A percentile compares a stretch with the other conserved stretches of the same genome.
phyloP scores from a whole-genome alignment of 1,140 invertebrate species.

The Drosophila burlai region DNA sequence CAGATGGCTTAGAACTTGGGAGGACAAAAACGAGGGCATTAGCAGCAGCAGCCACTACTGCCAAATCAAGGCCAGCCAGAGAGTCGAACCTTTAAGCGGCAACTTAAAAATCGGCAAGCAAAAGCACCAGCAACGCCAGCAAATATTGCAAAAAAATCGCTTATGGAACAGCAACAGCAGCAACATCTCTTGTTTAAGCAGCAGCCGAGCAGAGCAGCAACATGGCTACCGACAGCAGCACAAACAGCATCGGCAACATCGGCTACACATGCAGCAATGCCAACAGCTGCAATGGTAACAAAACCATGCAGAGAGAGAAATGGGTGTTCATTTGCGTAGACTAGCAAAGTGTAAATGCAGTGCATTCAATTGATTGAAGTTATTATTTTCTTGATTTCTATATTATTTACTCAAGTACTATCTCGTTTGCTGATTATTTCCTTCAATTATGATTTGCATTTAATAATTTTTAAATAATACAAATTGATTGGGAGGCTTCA shows the following conservation, averaged over 20 bases:
- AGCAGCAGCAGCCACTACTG: conserved; percentile 16
- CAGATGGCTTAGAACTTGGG: conserved; percentile 44
- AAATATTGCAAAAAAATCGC: conserved; percentile 27
- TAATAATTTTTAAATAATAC: too few species aligned
- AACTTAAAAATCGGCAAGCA: conserved; percentile 13
- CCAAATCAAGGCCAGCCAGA: conserved; percentile 24
- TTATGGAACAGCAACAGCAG: conserved; percentile 24
- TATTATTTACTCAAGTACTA: background rate
- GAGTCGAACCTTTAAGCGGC: background rate
- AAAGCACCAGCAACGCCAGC: conserved; percentile 8
- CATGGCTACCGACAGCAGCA: conserved; percentile 21
- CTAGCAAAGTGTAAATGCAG: too few species aligned
- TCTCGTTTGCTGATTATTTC: too few species aligned
- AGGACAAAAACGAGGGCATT: conserved; percentile 18
- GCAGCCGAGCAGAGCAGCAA: conserved; percentile 30
- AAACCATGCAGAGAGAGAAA: background rate
- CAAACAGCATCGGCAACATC: conserved; percentile 5
- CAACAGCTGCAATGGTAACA: conserved; percentile 16
- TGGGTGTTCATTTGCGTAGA: too few species aligned
- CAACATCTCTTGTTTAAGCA: conserved; percentile 38
- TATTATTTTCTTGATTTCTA: background rate
- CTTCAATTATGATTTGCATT: too few species aligned
- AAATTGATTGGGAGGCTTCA: too few species aligned
- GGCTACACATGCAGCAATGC: conserved; percentile 6
- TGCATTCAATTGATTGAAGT: background rate